A percentile compares a stretch with the other conserved stretches of the same genome.
These are phyloP conservation scores for Isichthys henryi DNA, from an alignment of 2,113 vertebrate species.

Conservation along the genomic window DNA sequence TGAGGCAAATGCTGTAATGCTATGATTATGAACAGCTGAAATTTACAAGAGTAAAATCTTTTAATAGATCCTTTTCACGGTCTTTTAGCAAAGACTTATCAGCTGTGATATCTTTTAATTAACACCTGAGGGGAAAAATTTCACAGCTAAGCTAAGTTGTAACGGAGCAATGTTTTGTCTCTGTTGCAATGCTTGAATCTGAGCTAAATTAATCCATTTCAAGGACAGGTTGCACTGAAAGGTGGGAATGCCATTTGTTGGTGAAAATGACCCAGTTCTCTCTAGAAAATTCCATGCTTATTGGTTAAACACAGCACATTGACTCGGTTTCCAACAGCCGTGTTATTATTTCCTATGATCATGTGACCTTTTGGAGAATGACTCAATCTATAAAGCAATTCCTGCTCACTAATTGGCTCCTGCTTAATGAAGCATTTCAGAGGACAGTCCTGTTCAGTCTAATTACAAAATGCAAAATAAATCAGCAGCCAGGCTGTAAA, in stretches of 20 bases:
- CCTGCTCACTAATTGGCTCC: neutral
- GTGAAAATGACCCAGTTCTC: neutral
- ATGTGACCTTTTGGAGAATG: conserved; percentile 1
- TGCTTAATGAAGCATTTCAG: conserved; percentile 14
- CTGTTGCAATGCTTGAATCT: neutral
- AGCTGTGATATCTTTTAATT: conserved; percentile 9
- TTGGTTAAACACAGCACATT: neutral
- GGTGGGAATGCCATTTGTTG: neutral
- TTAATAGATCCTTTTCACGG: conserved; percentile 10
- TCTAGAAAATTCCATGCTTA: neutral
- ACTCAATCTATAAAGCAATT: conserved; percentile 1
- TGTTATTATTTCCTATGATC: conserved; percentile 10
- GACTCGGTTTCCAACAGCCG: neutral
- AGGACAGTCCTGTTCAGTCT: conserved; percentile 5
- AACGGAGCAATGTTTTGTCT: neutral
- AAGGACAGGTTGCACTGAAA: neutral
- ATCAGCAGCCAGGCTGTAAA: conserved; percentile 6
- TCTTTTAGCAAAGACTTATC: conserved; percentile 5
- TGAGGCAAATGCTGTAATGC: neutral
- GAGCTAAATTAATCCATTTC: neutral
- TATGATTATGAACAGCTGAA: neutral
- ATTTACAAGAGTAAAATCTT: conserved; percentile 2
- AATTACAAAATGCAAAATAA: conserved; percentile 8
- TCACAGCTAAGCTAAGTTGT: conserved; percentile 13
- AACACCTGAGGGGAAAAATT: conserved; percentile 5